phyloP scores from a whole-genome alignment of 2,888 invertebrate genomes.

The Heliconius ismenius region DNA sequence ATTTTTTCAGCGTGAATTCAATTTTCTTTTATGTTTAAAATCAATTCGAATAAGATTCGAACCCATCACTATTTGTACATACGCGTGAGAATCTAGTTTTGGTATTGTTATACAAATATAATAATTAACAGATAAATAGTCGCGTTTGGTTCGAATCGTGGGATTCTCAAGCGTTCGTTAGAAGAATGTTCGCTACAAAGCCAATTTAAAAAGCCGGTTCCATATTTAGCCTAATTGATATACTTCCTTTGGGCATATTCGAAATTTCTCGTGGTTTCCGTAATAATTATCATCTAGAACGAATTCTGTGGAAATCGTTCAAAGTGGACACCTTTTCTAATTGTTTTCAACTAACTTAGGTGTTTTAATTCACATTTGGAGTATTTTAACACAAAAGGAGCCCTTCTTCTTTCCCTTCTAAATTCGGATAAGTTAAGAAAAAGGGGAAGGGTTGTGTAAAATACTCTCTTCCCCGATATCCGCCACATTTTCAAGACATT shows the following conservation, averaged over 20 bases:
- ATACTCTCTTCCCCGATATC: too few relatives aligned
- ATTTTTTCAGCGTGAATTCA: too few relatives aligned
- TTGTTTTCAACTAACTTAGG: neutral
- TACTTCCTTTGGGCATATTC: constrained; percentile 20
- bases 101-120: neutral
- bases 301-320: neutral
- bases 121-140: constrained; percentile 7
- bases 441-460: too few relatives aligned
- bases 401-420: too few relatives aligned
- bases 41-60: too few relatives aligned
- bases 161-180: neutral
- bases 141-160: constrained; percentile 13
- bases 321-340: neutral
- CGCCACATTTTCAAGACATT: too few relatives aligned
- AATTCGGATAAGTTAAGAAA: too few relatives aligned
- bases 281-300: constrained; percentile 13
- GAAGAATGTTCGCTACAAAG: constrained; percentile 16
- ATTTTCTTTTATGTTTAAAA: too few relatives aligned
- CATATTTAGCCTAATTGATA: constrained; percentile 19
- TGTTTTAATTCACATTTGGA: too few relatives aligned
- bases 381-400: too few relatives aligned
- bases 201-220: constrained; percentile 29
- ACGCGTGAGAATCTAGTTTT: neutral
- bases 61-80: neutral
- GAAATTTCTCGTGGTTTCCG: constrained; percentile 13